Base-by-base conservation (phyloP, 53 echinoderm and acorn worm genomes). In the Mesocentrotus franciscanus region DNA sequence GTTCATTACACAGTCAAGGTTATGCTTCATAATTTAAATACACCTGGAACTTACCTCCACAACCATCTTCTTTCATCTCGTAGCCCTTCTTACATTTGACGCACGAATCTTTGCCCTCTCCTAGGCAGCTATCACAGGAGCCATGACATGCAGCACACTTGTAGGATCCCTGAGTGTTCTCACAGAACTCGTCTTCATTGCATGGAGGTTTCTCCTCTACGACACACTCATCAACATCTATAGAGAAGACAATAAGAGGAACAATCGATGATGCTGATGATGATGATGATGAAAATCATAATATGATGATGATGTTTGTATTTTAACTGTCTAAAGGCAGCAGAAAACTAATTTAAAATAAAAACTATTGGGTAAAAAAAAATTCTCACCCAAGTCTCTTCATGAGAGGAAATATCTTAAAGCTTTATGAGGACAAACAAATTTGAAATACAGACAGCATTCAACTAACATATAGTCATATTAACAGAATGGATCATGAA, bases 141-240 rank as follows among this genome's bases (percentile, higher is more conserved):
- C 72, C 64, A 95, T 99, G 96, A 72, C 99, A 99, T 2, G 92
- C 93, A 42, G 59, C 92, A 94, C 99, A 99, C 34, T 97, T 96
- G 74, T 96, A 96, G 12, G 99, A 99, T 1, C 99, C 99, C 22
- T 95, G 81, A 12, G 96, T 96, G 96, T 99, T 99, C 90, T 96
- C 96, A 90, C 99, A 99, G 93, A 95, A 99, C 85, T 99, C 95
- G 20, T 95, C 92, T 26, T 93, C 90, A 34, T 96, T 55, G 94
- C 99, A 99, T 0, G 97, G 97, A 14, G 64, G 89, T 60, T 97
- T 96, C 33, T 95, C 96, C 33, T 96, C 96, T 30, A 42, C 90
- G 18, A 56, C 89, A 81, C 99, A 99, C 60, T 99, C 99, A 93
- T 99, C 95, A 74, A 98, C 95, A 95, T 99, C 99, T 99, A 71